phyloP scores from a whole-genome alignment of 2,888 invertebrate species.

The Campoplex nolae region DNA sequence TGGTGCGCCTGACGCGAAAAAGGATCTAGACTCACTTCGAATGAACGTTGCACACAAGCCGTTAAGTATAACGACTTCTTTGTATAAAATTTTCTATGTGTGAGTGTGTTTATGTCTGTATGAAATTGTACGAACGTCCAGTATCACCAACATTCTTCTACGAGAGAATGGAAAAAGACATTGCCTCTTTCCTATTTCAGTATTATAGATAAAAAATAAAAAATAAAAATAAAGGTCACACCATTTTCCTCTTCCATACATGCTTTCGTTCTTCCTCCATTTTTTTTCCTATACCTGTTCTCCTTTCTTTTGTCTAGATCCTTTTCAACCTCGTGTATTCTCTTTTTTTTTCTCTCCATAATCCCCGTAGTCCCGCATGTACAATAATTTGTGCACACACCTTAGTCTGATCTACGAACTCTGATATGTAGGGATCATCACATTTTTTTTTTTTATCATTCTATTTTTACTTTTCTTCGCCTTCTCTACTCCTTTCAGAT shows the following conservation, averaged over 20 bases:
- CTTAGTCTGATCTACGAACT: not conserved
- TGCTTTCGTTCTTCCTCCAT: conserved; percentile 16
- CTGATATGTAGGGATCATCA: not conserved
- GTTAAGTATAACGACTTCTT: conserved; percentile 68
- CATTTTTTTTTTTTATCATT: not conserved
- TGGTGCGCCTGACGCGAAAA: conserved; percentile 27
- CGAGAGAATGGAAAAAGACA: conserved; percentile 40
- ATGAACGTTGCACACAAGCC: conserved; percentile 63
- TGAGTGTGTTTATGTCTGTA: not conserved
- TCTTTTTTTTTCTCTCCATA: not conserved
- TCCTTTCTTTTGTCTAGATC: not conserved
- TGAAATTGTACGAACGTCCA: conserved; percentile 26
- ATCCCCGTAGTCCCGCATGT: not conserved
- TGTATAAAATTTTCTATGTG: conserved; percentile 15
- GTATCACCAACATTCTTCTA: conserved; percentile 27
- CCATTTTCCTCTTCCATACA: conserved; percentile 15
- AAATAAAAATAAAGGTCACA: not conserved
- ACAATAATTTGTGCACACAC: conserved; percentile 10
- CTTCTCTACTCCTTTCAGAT: too few species aligned
- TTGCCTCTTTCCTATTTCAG: conserved; percentile 34
- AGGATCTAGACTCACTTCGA: conserved; percentile 52
- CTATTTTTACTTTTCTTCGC: too few species aligned
- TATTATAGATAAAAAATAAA: too few species aligned
- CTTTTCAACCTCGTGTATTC: not conserved
- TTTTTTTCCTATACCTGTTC: not conserved